Percentiles rank a stretch among this genome's conserved stretches.
Evolutionary conservation across 2,113 vertebrate species (phyloP).

Genomic region (Ptychochromis oligacanthus): DNA sequence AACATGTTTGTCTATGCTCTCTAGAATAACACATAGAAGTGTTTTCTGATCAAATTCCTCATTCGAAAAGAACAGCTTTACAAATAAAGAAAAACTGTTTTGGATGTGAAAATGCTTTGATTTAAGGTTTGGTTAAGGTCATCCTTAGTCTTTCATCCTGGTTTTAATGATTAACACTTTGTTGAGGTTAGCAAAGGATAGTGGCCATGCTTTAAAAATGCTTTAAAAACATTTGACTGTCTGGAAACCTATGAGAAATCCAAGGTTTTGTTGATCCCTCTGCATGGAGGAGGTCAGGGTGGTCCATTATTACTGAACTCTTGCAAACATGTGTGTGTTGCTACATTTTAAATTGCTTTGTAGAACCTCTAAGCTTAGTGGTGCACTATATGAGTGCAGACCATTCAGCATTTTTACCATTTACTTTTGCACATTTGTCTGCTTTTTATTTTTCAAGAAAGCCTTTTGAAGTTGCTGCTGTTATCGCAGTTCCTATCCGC

Average conservation of each 20-base stretch:
- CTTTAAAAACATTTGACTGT: not conserved
- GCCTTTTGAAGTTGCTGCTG: too few relatives aligned
- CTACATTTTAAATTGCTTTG: not conserved
- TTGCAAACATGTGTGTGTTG: too few relatives aligned
- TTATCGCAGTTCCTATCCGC: too few relatives aligned
- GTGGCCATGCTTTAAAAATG: not conserved
- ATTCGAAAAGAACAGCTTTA: too few relatives aligned
- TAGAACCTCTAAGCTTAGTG: too few relatives aligned
- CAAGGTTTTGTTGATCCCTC: not conserved
- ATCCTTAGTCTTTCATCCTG: not conserved
- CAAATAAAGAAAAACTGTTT: too few relatives aligned
- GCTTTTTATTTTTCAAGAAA: too few relatives aligned
- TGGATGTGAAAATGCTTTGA: not conserved
- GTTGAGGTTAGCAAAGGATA: not conserved
- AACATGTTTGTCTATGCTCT: not conserved
- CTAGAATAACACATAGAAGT: not conserved
- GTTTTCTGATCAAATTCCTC: not conserved
- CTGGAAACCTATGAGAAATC: not conserved
- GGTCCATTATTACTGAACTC: too few relatives aligned
- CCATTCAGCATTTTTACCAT: too few relatives aligned
- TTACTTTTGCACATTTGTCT: too few relatives aligned
- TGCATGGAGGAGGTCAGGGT: not conserved
- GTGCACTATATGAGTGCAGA: too few relatives aligned
- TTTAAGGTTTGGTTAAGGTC: not conserved
- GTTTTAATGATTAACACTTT: not conserved